These are phyloP conservation scores for Nemotelus pantherinus DNA, from an alignment of 2,888 invertebrate genomes.

Conservation along the genomic window DNA sequence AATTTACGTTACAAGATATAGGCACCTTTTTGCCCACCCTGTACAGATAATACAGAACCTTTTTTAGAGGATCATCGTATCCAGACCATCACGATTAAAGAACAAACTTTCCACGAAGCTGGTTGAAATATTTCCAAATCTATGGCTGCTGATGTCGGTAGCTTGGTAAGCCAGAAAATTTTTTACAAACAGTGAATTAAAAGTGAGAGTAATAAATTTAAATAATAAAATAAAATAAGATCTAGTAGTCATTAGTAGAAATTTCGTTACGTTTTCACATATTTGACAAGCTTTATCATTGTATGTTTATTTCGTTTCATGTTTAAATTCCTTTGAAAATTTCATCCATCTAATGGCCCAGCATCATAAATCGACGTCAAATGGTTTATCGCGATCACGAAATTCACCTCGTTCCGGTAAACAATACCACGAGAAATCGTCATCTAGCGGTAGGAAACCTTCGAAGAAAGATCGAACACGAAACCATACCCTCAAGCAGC, in stretches of 20 bases:
- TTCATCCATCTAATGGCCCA: constrained; percentile 9
- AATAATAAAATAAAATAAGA: background rate
- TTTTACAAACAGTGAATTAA: too few relatives aligned
- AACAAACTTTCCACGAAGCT: too few relatives aligned
- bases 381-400: background rate
- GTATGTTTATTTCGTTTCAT: constrained; percentile 17
- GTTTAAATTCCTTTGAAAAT: constrained; percentile 13
- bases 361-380: constrained; percentile 4
- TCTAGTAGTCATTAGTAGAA: background rate
- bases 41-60: too few relatives aligned
- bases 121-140: too few relatives aligned
- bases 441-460: constrained; percentile 1
- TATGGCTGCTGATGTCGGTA: too few relatives aligned
- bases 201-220: background rate
- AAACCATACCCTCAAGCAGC: constrained; percentile 9
- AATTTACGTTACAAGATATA: too few relatives aligned
- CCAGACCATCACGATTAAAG: too few relatives aligned
- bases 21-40: too few relatives aligned
- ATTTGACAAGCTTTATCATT: constrained; percentile 1
- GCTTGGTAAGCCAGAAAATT: too few relatives aligned
- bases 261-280: background rate
- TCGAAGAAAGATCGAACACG: constrained; percentile 11
- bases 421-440: background rate
- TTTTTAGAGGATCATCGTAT: too few relatives aligned
- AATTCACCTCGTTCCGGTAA: background rate